Percentiles rank a stretch among this genome's conserved stretches.
Conservation (phyloP, 2,797 vertebrate genomes). For the Galaxias olidus region DNA sequence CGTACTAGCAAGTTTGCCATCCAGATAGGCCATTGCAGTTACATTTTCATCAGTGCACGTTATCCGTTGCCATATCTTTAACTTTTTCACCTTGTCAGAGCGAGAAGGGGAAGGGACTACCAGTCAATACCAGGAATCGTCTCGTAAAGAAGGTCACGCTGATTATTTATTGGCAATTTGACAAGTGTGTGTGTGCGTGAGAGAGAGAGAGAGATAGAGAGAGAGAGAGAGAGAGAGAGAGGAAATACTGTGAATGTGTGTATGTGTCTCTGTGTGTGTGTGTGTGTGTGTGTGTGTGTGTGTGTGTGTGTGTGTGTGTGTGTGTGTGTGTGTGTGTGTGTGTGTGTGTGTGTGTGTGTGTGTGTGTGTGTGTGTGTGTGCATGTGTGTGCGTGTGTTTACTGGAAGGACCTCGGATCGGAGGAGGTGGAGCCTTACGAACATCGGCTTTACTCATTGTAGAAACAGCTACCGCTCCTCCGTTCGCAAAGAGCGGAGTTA, state of each 20-base stretch:
- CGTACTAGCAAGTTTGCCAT: too few relatives aligned
- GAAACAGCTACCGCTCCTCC: slow-evolving; percentile 55
- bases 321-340: slow-evolving; percentile 24
- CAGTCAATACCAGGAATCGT: slow-evolving; percentile 82
- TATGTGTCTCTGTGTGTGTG: too few relatives aligned
- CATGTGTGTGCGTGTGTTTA: slow-evolving; percentile 53
- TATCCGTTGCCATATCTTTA: slow-evolving; percentile 14
- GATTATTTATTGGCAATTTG: slow-evolving; percentile 78
- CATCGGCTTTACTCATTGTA: slow-evolving; percentile 68
- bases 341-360: slow-evolving; percentile 25
- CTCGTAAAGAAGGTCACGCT: slow-evolving; percentile 73
- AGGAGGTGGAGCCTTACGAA: slow-evolving; percentile 78
- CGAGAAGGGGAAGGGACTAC: slow-evolving; percentile 62
- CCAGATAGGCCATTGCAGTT: too few relatives aligned
- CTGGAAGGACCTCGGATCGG: slow-evolving; percentile 69
- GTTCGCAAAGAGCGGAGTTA: slow-evolving; percentile 24
- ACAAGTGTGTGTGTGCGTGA: slow-evolving; percentile 56
- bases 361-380: slow-evolving; percentile 34
- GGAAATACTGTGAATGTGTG: too few relatives aligned
- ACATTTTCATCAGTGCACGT: too few relatives aligned
- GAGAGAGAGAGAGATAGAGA: slow-evolving; percentile 27
- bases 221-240: slow-evolving; percentile 27
- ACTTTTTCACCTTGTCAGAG: slow-evolving; percentile 71
- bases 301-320: slow-evolving; percentile 39
- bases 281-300: slow-evolving; percentile 32